A percentile compares a stretch with the other conserved stretches of the same genome.
Conservation (phyloP, 2,797 vertebrate genomes). For the Girardinus metallicus region DNA sequence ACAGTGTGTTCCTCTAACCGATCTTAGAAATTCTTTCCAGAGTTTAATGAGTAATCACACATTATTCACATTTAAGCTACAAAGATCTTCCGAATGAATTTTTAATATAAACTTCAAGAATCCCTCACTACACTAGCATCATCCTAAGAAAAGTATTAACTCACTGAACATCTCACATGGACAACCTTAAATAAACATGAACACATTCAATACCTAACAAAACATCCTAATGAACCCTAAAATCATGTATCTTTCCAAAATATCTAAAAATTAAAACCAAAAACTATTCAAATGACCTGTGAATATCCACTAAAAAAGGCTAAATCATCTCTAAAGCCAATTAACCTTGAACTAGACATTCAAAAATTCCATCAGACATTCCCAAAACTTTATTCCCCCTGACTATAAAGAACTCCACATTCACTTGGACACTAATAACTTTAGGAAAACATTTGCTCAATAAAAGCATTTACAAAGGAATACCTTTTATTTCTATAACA, state of each 20-base stretch:
- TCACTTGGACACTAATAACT: background rate
- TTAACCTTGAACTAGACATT: background rate
- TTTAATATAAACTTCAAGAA: background rate
- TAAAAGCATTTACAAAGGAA: background rate
- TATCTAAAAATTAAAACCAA: background rate
- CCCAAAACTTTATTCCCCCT: background rate
- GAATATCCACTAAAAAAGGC: background rate
- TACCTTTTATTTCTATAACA: background rate
- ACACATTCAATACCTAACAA: background rate
- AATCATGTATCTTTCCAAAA: background rate
- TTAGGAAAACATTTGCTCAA: slow-evolving; percentile 1
- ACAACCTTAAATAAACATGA: background rate
- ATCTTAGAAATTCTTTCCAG: background rate
- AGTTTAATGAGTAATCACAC: background rate
- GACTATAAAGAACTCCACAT: background rate
- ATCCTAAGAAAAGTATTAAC: background rate
- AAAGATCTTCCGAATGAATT: background rate
- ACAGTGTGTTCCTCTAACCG: background rate
- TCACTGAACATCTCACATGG: background rate
- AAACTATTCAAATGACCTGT: background rate
- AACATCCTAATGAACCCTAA: background rate
- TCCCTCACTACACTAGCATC: background rate
- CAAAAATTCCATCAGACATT: background rate
- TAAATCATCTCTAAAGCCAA: background rate
- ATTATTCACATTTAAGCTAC: background rate